phyloP scores from a whole-genome alignment of 2,797 vertebrate genomes.

The Lacerta viridis region DNA sequence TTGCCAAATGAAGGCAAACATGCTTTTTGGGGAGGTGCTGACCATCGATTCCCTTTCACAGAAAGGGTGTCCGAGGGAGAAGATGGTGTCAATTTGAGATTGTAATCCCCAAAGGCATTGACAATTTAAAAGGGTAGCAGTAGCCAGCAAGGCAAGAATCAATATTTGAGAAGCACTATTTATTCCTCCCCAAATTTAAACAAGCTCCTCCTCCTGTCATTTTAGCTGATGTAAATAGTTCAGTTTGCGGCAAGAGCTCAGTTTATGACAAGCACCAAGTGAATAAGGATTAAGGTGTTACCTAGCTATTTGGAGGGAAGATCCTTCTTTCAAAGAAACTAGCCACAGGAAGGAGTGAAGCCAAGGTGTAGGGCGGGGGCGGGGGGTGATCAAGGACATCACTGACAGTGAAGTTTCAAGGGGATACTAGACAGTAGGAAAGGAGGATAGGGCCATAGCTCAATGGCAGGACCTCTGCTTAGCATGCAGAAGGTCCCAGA shows the following conservation, averaged over 20 bases:
- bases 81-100: background rate
- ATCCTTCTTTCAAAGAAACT: background rate
- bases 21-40: background rate
- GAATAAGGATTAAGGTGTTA: background rate
- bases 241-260: background rate
- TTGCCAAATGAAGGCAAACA: background rate
- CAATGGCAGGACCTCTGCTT: no score
- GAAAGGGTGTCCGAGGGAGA: background rate
- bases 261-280: background rate
- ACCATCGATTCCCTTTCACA: background rate
- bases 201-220: background rate
- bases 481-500: no score
- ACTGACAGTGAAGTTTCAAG: no score
- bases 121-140: background rate
- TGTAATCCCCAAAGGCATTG: no score
- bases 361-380: background rate
- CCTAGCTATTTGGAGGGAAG: background rate
- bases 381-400: no score
- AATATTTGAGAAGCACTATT: background rate
- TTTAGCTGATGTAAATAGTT: background rate
- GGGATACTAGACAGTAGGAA: no score
- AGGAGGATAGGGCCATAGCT: no score
- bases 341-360: background rate
- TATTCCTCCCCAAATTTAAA: background rate
- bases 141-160: background rate